Percentiles rank a stretch among this genome's conserved stretches.
Conservation (phyloP, 2,113 vertebrate genomes). For the Cromileptes altivelis region DNA sequence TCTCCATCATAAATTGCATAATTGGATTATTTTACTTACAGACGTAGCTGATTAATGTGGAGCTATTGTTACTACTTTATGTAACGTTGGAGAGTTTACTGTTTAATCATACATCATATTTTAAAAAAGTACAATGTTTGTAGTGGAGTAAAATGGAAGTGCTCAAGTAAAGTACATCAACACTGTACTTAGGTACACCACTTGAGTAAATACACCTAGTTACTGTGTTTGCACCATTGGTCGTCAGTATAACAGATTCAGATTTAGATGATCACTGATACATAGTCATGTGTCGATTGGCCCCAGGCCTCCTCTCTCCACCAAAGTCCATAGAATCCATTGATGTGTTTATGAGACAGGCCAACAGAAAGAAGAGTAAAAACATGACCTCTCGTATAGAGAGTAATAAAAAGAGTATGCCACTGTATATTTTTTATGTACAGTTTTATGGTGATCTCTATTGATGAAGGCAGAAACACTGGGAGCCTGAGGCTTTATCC, state of each 20-base stretch:
- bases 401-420: not conserved
- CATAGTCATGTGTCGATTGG: not conserved
- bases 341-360: slow-evolving; percentile 15
- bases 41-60: not conserved
- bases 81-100: not conserved
- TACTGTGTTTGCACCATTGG: not conserved
- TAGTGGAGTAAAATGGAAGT: not conserved
- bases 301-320: not conserved
- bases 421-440: not conserved
- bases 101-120: not conserved
- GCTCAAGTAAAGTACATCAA: not conserved
- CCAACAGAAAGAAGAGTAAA: slow-evolving; percentile 3
- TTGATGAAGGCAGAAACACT: slow-evolving; percentile 17
- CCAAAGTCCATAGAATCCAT: not conserved
- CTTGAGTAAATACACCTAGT: not conserved
- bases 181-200: too few relatives aligned
- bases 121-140: not conserved
- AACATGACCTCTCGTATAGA: not conserved
- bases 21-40: not conserved
- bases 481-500: not conserved
- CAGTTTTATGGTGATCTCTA: slow-evolving; percentile 11
- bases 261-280: not conserved
- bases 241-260: not conserved
- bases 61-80: not conserved
- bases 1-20: not conserved